Evolutionary conservation across 53 echinoderm and acorn worm species (phyloP).

Genomic region (Echinometra lucunter): DNA sequence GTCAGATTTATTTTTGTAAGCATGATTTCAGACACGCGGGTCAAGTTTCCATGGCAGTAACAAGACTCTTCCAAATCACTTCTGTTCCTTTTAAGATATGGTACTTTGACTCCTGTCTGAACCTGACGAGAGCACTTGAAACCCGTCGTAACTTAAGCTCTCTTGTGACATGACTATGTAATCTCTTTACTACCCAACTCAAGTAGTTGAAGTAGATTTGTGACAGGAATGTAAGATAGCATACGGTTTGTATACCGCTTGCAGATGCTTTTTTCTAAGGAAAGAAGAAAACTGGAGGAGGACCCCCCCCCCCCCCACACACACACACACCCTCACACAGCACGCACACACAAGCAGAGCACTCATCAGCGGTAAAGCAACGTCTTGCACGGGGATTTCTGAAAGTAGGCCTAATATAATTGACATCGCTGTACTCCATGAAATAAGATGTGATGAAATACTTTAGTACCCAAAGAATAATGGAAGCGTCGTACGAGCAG

Average conservation of each 20-base stretch:
- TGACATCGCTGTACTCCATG: no score
- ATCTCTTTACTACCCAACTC: not conserved
- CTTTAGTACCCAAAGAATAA: no score
- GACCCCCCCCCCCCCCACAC: not conserved
- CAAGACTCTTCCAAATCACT: not conserved
- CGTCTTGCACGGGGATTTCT: no score
- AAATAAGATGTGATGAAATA: no score
- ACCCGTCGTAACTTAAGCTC: not conserved
- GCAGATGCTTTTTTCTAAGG: not conserved
- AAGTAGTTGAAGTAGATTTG: conserved; percentile 3
- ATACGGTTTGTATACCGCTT: not conserved
- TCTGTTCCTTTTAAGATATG: not conserved
- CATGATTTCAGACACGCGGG: not conserved
- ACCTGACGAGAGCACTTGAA: not conserved
- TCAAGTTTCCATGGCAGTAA: not conserved
- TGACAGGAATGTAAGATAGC: not conserved
- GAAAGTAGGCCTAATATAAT: no score
- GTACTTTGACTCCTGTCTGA: not conserved
- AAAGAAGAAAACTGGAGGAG: not conserved
- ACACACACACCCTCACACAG: no score
- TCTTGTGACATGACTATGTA: not conserved
- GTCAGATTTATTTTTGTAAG: not conserved
- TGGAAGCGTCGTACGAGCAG: no score
- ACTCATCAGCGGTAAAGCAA: no score
- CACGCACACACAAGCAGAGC: no score